phyloP scores from a whole-genome alignment of 2,797 vertebrate genomes.

The Notolepis coatsorum region DNA sequence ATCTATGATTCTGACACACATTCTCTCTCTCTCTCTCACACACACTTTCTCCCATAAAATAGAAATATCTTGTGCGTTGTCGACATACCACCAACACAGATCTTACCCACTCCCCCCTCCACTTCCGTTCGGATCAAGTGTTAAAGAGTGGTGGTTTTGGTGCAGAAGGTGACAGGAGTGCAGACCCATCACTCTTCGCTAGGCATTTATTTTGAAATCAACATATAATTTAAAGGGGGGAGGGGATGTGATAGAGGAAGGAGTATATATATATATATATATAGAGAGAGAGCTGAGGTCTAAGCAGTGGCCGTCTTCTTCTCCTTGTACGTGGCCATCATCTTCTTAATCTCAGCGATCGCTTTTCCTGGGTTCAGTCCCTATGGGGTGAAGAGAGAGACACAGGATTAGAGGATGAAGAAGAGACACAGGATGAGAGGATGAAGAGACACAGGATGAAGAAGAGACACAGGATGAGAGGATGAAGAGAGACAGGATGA shows the following conservation, averaged over 20 bases:
- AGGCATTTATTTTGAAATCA: slow-evolving; percentile 49
- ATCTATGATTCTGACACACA: slow-evolving; percentile 31
- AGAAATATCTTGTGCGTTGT: too few species aligned
- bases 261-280: too few species aligned
- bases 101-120: neutral
- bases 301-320: slow-evolving; percentile 72
- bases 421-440: too few species aligned
- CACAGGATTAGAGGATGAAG: neutral
- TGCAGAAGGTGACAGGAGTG: slow-evolving; percentile 24
- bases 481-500: too few species aligned
- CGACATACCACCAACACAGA: too few species aligned
- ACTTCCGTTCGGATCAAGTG: neutral
- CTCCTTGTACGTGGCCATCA: slow-evolving; percentile 94
- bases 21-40: slow-evolving; percentile 47
- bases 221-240: slow-evolving; percentile 42
- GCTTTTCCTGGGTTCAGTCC: slow-evolving; percentile 95
- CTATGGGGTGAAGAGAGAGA: slow-evolving; percentile 58
- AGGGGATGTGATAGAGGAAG: slow-evolving; percentile 42
- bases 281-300: neutral
- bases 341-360: slow-evolving; percentile 96
- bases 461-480: too few species aligned
- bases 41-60: too few species aligned
- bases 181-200: slow-evolving; percentile 48
- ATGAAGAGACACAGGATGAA: too few species aligned
- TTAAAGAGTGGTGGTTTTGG: slow-evolving; percentile 23